These are phyloP conservation scores for Brachyptera putata DNA, from an alignment of 2,888 invertebrate genomes.

Conservation along the genomic window DNA sequence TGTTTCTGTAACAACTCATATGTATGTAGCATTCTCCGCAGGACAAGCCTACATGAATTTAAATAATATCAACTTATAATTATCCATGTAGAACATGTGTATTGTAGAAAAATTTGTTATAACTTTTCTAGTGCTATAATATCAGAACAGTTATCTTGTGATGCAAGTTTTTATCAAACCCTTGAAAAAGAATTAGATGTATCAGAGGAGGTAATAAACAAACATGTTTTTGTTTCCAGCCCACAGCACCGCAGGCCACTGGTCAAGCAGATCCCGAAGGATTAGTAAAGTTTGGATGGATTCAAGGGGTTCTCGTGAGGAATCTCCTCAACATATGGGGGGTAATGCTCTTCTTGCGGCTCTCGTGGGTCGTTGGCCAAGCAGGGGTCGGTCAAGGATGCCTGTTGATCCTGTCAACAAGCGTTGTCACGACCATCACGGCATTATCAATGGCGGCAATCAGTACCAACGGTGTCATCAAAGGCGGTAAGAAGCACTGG, in stretches of 20 bases:
- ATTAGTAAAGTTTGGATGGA: slow-evolving; percentile 91
- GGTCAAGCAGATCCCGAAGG: slow-evolving; percentile 46
- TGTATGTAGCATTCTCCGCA: too few species aligned
- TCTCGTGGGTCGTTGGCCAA: slow-evolving; percentile 96
- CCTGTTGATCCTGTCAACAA: slow-evolving; percentile 74
- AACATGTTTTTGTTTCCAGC: background rate
- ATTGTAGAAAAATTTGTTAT: too few species aligned
- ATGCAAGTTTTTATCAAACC: too few species aligned
- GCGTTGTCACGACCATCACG: slow-evolving; percentile 84
- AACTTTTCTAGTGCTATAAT: too few species aligned
- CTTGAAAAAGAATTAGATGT: too few species aligned
- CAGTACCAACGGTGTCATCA: slow-evolving; percentile 95
- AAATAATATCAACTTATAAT: too few species aligned
- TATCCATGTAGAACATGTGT: too few species aligned
- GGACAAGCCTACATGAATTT: too few species aligned
- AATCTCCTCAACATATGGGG: slow-evolving; percentile 98
- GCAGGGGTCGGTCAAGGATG: slow-evolving; percentile 79
- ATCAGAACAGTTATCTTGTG: too few species aligned
- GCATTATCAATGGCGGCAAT: slow-evolving; percentile 96
- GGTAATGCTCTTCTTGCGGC: slow-evolving; percentile 93
- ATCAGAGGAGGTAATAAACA: too few species aligned
- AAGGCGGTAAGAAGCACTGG: slow-evolving; percentile 88
- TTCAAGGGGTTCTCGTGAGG: slow-evolving; percentile 90
- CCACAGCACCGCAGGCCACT: slow-evolving; percentile 37
- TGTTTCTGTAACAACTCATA: too few species aligned